These are phyloP conservation scores for Doris montereyensis DNA, from an alignment of 2,888 invertebrate species.

Conservation along the genomic window DNA sequence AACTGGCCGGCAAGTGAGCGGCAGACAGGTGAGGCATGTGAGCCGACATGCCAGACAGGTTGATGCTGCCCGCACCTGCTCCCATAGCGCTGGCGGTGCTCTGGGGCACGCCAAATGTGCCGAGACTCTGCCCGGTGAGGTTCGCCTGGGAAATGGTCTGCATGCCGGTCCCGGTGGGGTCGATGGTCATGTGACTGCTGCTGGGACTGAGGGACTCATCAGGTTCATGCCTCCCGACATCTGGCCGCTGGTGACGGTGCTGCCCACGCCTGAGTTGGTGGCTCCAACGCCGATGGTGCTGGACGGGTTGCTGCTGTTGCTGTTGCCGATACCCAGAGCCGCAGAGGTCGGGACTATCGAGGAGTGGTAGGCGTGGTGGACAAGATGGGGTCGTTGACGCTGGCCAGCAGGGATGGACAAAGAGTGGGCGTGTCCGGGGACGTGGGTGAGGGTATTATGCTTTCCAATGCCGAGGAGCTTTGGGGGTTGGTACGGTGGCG, in stretches of 20 bases:
- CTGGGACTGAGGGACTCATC: not conserved
- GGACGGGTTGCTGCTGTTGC: conserved; percentile 1
- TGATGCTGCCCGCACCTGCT: not conserved
- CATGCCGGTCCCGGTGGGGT: not conserved
- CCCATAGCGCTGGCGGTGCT: conserved; percentile 25
- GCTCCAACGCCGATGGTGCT: conserved; percentile 7
- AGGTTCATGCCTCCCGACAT: conserved; percentile 17
- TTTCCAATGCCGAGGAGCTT: conserved; percentile 44
- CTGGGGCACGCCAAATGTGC: conserved; percentile 15
- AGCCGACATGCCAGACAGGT: not conserved
- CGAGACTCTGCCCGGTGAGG: conserved; percentile 25
- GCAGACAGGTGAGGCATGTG: conserved; percentile 11
- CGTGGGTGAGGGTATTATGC: conserved; percentile 36
- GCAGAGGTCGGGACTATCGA: conserved; percentile 38
- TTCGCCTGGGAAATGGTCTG: too few relatives aligned
- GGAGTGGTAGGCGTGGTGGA: conserved; percentile 40
- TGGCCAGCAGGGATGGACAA: conserved; percentile 44
- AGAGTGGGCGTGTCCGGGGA: conserved; percentile 44
- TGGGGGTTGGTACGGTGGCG: conserved; percentile 65
- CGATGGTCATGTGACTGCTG: conserved; percentile 18
- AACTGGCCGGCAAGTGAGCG: conserved; percentile 17
- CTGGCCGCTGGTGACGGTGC: conserved; percentile 26
- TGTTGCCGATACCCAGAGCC: conserved; percentile 13
- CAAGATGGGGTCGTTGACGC: conserved; percentile 38
- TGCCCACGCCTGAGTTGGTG: not conserved